Conservation (phyloP, 2,888 invertebrate genomes). For the Leptopilina drosophilae region DNA sequence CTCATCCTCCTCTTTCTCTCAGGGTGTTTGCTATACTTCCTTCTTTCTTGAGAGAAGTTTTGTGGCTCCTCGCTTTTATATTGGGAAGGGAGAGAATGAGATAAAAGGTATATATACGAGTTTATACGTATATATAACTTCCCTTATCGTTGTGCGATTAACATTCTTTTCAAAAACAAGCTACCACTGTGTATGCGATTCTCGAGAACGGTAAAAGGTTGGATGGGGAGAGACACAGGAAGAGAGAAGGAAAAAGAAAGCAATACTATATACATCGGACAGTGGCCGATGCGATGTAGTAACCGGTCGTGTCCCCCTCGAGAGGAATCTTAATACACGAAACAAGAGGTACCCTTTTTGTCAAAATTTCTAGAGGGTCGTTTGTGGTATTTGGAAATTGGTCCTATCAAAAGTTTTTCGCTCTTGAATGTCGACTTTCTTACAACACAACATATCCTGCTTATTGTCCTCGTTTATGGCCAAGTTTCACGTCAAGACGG, state of each 20-base stretch:
- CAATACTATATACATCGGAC: neutral
- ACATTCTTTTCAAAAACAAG: conserved; percentile 35
- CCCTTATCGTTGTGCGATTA: conserved; percentile 28
- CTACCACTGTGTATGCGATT: conserved; percentile 14
- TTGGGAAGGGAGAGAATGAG: neutral
- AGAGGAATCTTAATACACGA: conserved; percentile 4
- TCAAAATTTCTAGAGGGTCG: conserved; percentile 14
- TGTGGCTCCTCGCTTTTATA: neutral
- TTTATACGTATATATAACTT: conserved; percentile 13
- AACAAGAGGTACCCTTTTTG: conserved; percentile 3
- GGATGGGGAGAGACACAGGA: conserved; percentile 4
- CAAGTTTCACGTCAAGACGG: conserved; percentile 22
- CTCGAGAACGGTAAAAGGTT: conserved; percentile 8
- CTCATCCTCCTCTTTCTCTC: neutral
- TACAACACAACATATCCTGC: conserved; percentile 33
- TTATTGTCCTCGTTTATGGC: conserved; percentile 35
- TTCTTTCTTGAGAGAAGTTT: conserved; percentile 16
- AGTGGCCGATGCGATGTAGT: neutral
- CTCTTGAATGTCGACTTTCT: conserved; percentile 25
- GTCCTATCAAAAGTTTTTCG: conserved; percentile 39
- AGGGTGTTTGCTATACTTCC: conserved; percentile 9
- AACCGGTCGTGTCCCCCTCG: conserved; percentile 12
- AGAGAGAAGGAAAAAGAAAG: conserved; percentile 19
- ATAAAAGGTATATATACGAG: conserved; percentile 18
- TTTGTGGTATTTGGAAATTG: conserved; percentile 39